Evolutionary conservation across 2,888 invertebrate genomes (phyloP), one percentile per base, ranked within the genome.

Genomic region (Pogonocherus hispidulus): DNA sequence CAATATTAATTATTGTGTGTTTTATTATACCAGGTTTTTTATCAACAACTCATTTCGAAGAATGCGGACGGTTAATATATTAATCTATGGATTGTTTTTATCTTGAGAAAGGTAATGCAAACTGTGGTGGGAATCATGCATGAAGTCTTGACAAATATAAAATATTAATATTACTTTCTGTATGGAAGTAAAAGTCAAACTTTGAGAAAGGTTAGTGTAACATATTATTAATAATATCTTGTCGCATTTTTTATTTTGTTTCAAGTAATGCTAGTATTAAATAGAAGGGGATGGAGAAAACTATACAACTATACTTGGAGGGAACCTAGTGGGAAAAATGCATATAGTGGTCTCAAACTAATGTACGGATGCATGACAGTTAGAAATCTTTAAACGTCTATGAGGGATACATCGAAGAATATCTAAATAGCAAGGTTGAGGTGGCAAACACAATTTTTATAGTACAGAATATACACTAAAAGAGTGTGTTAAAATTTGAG

Each of bases 1-100:
- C 32, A 32, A 52, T 32, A 32, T 52, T 52, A 52, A 52, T 52
- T 35, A 32, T 52, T 52, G 32, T 32, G 9, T 52, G 52, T 16
- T 41, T 14, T 41, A 14, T n/a, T 14, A 41, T 41, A 32, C 32
- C 32, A 8, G 32, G 6, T 32, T 32, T 2, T 32, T 32, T 32
- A 9, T 41, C 16, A 41, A 5, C 41, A 14, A 8, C 27, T 27
- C 27, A 27, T 5, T 27, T 27, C 27, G 27, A 27, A 27, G 27
- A 27, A 41, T 16, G 41, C 41, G 41, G 41, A 41, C n/a, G 8
- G 1, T 32, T 32, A 32, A 11, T 32, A 32, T 32, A 32, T 11
- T 32, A 32, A 11, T 2, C 32, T 1, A 32, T 32, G 11, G 9
- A 9, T 41, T 3, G 16, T 41, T n/a, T 14, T 41, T 16, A 41